Evolutionary conservation across 1,140 invertebrate species (phyloP), one percentile per base, ranked within the genome.

Genomic region (Magallana ariakensis): DNA sequence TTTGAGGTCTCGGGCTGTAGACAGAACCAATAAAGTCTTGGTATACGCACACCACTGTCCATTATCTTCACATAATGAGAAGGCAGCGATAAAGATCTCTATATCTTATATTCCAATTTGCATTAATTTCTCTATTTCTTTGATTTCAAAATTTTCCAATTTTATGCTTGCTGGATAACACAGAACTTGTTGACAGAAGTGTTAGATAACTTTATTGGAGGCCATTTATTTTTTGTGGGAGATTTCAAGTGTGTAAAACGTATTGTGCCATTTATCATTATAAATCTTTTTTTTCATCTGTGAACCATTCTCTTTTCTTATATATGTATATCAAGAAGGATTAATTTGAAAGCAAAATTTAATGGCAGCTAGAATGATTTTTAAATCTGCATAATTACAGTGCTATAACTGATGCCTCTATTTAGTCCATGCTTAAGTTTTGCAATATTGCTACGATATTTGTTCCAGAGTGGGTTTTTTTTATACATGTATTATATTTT

Each of bases 121-220:
- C 66, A 26, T 75, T 75, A 75, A 75, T 75, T 75, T 75, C 66
- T 75, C 66, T 26, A 13, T 75, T 75, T 75, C 66, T 75, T 75
- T 75, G 66, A 75, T 75, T 75, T 75, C 11, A 26, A 75, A 75
- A 26, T 46, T 75, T 75, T 75, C 66, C 66, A 75, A 75, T 75
- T 75, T 75, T 75, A 19, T 75, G 66, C 66, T 75, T 75, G 22
- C 66, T 13, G 33, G 66, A 75, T 75, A 26, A 22, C 66, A 75
- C 66, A 13, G 33, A 75, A 26, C 22, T 75, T 75, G 9, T 13
- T 75, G 66, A 75, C 22, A 75, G 66, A 75, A 13, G 33, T 75
- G 66, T 26, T 75, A 26, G 66, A 75, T 75, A 75, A 75, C 66
- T 75, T 75, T 33, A 75, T 75, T 70, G 22, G 11, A 26, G 22